Conservation (phyloP, 2,113 vertebrate species). For the Epinephelus fuscoguttatus region DNA sequence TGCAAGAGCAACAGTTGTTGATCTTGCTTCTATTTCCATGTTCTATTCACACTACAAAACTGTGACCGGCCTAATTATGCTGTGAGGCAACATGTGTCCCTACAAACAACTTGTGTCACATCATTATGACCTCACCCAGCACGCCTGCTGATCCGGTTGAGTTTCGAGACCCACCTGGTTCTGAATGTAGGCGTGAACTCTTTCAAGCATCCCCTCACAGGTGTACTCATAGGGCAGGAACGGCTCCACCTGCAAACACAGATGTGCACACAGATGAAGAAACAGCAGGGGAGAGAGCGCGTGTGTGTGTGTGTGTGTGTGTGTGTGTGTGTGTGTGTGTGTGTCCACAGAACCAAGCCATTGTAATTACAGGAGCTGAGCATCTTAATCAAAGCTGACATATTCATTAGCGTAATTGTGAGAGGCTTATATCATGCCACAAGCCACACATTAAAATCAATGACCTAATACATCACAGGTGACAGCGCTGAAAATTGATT, state of each 20-base stretch:
- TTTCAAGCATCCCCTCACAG: slow-evolving; percentile 96
- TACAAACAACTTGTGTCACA: background rate
- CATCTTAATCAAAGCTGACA: slow-evolving; percentile 80
- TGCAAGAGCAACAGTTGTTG: background rate
- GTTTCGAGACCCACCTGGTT: slow-evolving; percentile 89
- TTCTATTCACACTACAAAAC: background rate
- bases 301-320: background rate
- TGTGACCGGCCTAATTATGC: background rate
- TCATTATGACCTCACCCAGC: background rate
- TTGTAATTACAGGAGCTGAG: slow-evolving; percentile 61
- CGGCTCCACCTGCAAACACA: slow-evolving; percentile 91
- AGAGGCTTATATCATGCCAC: slow-evolving; percentile 70
- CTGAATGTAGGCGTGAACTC: slow-evolving; percentile 95
- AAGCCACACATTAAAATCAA: slow-evolving; percentile 75
- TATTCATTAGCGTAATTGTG: slow-evolving; percentile 82
- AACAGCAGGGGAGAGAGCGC: background rate
- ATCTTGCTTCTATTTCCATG: background rate
- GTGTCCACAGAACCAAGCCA: slow-evolving; percentile 11
- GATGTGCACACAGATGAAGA: slow-evolving; percentile 44
- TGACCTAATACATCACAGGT: slow-evolving; percentile 72
- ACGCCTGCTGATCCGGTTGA: background rate
- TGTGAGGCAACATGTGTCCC: background rate
- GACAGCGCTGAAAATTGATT: slow-evolving; percentile 73
- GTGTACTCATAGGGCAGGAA: slow-evolving; percentile 97
- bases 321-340: background rate